These are phyloP conservation scores for Drosophila elegans DNA, from an alignment of 1,140 invertebrate genomes.

Conservation along the genomic window DNA sequence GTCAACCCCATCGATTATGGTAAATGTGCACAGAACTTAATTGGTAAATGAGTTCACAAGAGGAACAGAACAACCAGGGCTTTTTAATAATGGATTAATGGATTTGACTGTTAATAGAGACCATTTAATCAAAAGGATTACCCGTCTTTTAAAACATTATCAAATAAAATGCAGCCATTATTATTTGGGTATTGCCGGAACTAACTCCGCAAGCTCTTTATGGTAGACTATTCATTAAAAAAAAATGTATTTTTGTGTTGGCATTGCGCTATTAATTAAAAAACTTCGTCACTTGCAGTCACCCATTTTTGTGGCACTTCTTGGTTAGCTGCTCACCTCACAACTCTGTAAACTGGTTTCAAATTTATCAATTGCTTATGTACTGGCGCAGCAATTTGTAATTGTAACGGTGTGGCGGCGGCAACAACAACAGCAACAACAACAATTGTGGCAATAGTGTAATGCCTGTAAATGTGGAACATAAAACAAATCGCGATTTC, in stretches of 20 bases:
- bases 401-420: conserved; percentile 61
- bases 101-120: too few relatives aligned
- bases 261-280: conserved; percentile 9
- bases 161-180: too few relatives aligned
- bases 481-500: conserved; percentile 79
- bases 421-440: conserved; percentile 26
- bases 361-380: conserved; percentile 62
- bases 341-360: conserved; percentile 69
- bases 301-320: conserved; percentile 33
- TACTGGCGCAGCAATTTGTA: conserved; percentile 68
- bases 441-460: conserved; percentile 47
- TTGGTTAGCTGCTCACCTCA: conserved; percentile 39
- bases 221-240: too few relatives aligned
- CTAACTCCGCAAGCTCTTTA: too few relatives aligned
- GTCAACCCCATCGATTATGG: conserved; percentile 4
- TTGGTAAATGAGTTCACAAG: not conserved
- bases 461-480: conserved; percentile 77
- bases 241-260: too few relatives aligned
- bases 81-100: too few relatives aligned
- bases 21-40: not conserved
- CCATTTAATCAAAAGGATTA: too few relatives aligned
- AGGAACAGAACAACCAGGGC: too few relatives aligned
- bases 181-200: too few relatives aligned
- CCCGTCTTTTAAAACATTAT: too few relatives aligned
- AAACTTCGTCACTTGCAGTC: conserved; percentile 9